These are phyloP conservation scores for Drosophila anomelani DNA, from an alignment of 2,888 invertebrate genomes.

Conservation along the genomic window DNA sequence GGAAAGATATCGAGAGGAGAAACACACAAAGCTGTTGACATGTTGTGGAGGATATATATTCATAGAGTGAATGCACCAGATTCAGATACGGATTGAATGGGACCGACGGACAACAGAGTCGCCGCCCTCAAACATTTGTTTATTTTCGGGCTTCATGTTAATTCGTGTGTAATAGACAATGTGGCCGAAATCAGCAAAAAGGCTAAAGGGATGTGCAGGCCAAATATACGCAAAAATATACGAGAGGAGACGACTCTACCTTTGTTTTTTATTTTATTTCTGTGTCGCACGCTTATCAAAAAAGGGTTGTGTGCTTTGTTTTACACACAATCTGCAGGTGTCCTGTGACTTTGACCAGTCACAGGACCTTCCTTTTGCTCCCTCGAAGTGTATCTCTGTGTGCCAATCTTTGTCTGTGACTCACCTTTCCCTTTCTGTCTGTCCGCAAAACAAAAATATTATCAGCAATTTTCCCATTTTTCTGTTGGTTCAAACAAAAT, in stretches of 20 bases:
- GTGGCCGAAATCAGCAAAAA: conserved; percentile 53
- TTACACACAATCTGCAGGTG: conserved; percentile 66
- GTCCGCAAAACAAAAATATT: conserved; percentile 52
- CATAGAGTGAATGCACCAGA: conserved; percentile 38
- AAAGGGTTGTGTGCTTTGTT: conserved; percentile 43
- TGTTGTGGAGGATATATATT: conserved; percentile 48
- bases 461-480: conserved; percentile 55
- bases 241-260: not conserved
- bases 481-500: conserved; percentile 30
- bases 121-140: conserved; percentile 38
- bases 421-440: conserved; percentile 8
- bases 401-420: conserved; percentile 17
- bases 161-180: conserved; percentile 80
- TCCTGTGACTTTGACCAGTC: conserved; percentile 59
- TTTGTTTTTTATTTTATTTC: conserved; percentile 20
- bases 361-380: conserved; percentile 31
- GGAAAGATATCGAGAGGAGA: conserved; percentile 32
- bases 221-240: conserved; percentile 23
- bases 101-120: not conserved
- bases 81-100: conserved; percentile 41
- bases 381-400: not conserved
- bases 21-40: conserved; percentile 74
- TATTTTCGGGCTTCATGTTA: conserved; percentile 69
- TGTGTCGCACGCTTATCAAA: conserved; percentile 63
- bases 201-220: conserved; percentile 16